These are phyloP conservation scores for Threskiornis aethiopicus DNA, from an alignment of 2,797 vertebrate species.

Conservation along the genomic window DNA sequence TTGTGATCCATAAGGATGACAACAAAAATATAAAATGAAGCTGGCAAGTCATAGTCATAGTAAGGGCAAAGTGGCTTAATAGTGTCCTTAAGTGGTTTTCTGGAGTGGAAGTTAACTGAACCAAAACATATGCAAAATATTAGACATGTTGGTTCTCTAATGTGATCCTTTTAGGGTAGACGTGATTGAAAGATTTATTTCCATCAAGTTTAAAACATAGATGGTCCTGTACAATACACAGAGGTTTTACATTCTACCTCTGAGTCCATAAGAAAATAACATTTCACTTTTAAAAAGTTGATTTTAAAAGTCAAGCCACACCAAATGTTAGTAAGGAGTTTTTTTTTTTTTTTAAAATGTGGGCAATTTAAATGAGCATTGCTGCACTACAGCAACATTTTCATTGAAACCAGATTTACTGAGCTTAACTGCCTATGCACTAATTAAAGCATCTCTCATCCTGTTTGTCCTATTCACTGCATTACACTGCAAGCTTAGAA, in stretches of 20 bases:
- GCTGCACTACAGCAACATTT: neutral
- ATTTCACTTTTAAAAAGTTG: neutral
- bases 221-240: neutral
- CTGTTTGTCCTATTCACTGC: neutral
- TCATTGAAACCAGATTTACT: constrained; percentile 8
- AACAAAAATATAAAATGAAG: neutral
- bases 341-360: neutral
- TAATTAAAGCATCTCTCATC: constrained; percentile 55
- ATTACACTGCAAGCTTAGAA: neutral
- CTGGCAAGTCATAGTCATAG: neutral
- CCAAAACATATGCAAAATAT: neutral
- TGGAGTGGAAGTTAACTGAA: neutral
- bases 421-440: constrained; percentile 10
- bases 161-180: neutral
- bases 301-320: neutral
- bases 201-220: neutral
- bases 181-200: neutral
- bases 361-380: neutral
- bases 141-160: neutral
- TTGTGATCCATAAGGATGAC: neutral
- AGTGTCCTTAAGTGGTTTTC: neutral
- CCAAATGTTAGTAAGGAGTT: neutral
- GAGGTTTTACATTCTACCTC: neutral
- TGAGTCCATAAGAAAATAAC: neutral
- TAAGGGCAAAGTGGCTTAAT: neutral